These are phyloP conservation scores for Amblyteles armatorius DNA, from an alignment of 2,888 invertebrate species.

Conservation along the genomic window DNA sequence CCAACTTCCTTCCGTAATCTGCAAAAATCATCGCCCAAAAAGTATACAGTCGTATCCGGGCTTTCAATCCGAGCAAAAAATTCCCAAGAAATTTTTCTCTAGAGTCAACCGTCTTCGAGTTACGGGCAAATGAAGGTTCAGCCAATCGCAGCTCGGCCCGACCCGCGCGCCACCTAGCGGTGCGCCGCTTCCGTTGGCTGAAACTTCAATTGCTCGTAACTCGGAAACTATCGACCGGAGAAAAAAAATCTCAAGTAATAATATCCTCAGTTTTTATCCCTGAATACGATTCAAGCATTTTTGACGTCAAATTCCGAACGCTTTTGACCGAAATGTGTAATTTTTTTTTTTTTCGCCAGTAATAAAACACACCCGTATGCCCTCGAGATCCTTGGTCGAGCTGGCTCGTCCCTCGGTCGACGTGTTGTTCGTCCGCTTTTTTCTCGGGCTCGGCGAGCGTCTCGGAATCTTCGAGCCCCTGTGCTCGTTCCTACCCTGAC, in stretches of 20 bases:
- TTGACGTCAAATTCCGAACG: background rate
- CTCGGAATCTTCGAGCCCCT: constrained; percentile 54
- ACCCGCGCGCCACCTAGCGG: background rate
- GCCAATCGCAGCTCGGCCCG: background rate
- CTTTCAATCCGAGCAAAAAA: background rate
- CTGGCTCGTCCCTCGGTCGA: constrained; percentile 39
- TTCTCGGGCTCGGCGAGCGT: constrained; percentile 64
- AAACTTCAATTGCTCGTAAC: background rate
- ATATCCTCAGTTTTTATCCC: background rate
- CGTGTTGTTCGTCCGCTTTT: constrained; percentile 56
- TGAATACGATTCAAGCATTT: background rate
- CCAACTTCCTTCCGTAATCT: background rate
- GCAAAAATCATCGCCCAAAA: background rate
- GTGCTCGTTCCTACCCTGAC: constrained; percentile 66
- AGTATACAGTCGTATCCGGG: background rate
- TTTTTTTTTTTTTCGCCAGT: background rate
- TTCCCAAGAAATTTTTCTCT: background rate
- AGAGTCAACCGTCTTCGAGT: background rate
- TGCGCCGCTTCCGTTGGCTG: background rate
- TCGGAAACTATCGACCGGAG: background rate
- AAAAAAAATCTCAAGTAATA: background rate
- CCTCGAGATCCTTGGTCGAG: constrained; percentile 66
- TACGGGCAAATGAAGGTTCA: background rate
- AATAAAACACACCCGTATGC: constrained; percentile 61
- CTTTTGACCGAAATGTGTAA: background rate